Evolutionary conservation across 2,113 vertebrate genomes (phyloP), one percentile per base, ranked within the genome.

Genomic region (Phrynosoma platyrhinos): DNA sequence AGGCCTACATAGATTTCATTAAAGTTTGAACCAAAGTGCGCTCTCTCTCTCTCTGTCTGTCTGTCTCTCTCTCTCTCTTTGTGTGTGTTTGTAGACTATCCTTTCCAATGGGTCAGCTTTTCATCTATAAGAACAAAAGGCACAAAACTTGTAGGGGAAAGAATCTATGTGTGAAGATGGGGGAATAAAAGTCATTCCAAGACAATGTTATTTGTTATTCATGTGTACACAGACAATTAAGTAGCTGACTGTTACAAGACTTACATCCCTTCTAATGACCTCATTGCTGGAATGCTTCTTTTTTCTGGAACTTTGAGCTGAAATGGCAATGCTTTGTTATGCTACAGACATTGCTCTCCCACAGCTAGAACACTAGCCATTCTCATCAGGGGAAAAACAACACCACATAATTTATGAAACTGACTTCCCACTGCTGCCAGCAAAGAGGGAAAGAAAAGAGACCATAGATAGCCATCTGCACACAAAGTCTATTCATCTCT

Each of bases 1-100:
- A 85, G n/a, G 9, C 78, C 74, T n/a, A 40, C 62, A 84, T 0
- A 4, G 79, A 79, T 92, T 64, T 75, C 85, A 68, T 92, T 92
- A 91, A 88, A 85, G 86, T 53, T 88, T 32, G 85, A 86, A 74
- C 12, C 81, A 62, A 92, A 85, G 90, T 68, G 2, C 0, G 82
- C 84, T 91, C 32, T 68, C 10, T 30, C 4, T 82, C 5, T 66
- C n/a, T 64, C 3, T 58, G 12, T 79, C 20, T 30, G 9, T 55
- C 52, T 12, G 8, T 23, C 47, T 47, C 47, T 47, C 47, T 47
- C 47, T 47, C 7, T 47, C 47, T 47, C 47, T 47, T 7, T 47
- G 40, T 42, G 23, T 77, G 32, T 16, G 23, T 18, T 27, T 47
- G 40, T 21, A 30, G 1, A 66, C 4, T 79, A 36, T 40, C 16